Percentiles rank a stretch among this genome's conserved stretches.
phyloP scores from a whole-genome alignment of 2,113 vertebrate genomes.

The Mobula birostris region DNA sequence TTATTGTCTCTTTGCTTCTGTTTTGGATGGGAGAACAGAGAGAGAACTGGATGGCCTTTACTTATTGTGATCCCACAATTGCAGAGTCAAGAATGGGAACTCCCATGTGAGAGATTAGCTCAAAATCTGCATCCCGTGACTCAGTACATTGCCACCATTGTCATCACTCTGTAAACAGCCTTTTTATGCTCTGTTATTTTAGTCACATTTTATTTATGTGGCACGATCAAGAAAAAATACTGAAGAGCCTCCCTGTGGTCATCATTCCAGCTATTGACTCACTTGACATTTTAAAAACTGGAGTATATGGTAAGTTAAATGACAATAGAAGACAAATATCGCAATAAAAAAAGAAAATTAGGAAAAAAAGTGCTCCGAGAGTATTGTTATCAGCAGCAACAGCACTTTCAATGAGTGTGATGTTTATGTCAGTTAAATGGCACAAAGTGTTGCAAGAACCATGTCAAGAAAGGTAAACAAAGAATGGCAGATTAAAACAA shows the following conservation, averaged over 20 bases:
- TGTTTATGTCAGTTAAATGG: neutral
- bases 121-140: neutral
- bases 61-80: neutral
- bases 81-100: neutral
- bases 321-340: slow-evolving; percentile 32
- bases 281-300: slow-evolving; percentile 15
- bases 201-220: neutral
- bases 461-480: slow-evolving; percentile 13
- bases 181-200: neutral
- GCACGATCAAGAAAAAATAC: neutral
- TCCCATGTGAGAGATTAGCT: neutral
- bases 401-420: neutral
- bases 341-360: slow-evolving; percentile 2
- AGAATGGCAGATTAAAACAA: neutral
- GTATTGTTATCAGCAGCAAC: neutral
- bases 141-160: neutral
- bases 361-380: neutral
- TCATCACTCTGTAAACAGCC: neutral
- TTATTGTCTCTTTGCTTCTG: neutral
- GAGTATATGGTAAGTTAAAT: neutral
- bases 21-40: neutral
- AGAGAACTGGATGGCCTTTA: neutral
- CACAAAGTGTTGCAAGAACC: neutral
- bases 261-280: neutral
- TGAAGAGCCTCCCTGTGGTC: neutral